A percentile compares a stretch with the other conserved stretches of the same genome.
Evolutionary conservation across 2,888 invertebrate genomes (phyloP).

Genomic region (Carpatolechia fugitivella): DNA sequence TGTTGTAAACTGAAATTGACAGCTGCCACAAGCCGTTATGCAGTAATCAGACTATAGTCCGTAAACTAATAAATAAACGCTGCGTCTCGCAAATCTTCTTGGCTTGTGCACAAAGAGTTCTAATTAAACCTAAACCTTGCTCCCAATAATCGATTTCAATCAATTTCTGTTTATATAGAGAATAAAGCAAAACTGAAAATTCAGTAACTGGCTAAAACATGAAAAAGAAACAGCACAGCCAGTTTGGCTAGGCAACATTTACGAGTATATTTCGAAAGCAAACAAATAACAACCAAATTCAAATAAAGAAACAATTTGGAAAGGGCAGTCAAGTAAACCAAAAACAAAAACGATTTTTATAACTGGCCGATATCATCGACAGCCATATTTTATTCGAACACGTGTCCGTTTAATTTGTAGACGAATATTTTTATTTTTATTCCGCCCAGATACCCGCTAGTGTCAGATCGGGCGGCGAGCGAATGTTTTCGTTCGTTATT

Average conservation of each 20-base stretch:
- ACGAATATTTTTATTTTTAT: slow-evolving; percentile 3
- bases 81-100: neutral
- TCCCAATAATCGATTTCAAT: neutral
- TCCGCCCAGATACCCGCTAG: slow-evolving; percentile 13
- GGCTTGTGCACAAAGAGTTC: neutral
- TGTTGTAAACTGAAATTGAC: too few species aligned
- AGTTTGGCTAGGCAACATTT: too few species aligned
- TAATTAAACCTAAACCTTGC: neutral
- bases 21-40: neutral
- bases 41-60: neutral
- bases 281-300: too few species aligned
- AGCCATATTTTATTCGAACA: neutral
- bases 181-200: neutral
- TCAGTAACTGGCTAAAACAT: too few species aligned
- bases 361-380: neutral
- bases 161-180: neutral
- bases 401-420: neutral
- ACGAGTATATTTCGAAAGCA: too few species aligned
- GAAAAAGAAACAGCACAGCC: too few species aligned
- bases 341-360: too few species aligned
- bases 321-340: too few species aligned
- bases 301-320: too few species aligned
- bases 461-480: slow-evolving; percentile 2
- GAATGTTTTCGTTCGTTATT: slow-evolving; percentile 12
- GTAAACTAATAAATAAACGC: neutral